A percentile compares a stretch with the other conserved stretches of the same genome.
Conservation (phyloP, 2,888 invertebrate genomes). For the Pseudoips prasinana region DNA sequence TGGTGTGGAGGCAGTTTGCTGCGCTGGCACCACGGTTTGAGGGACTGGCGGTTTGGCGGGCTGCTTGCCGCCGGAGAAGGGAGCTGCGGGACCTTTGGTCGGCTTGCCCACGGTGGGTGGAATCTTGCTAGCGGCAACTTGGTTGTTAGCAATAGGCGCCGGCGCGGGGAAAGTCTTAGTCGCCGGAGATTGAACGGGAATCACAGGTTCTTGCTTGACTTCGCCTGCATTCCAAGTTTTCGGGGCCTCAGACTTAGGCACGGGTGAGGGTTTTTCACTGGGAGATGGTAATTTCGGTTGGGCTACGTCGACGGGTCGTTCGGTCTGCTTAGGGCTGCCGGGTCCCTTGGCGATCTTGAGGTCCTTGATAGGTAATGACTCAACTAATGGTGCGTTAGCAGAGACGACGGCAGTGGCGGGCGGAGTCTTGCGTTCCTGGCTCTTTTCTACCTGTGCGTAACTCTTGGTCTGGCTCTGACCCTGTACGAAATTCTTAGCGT, state of each 20-base stretch:
- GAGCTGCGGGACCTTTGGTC: constrained; percentile 68
- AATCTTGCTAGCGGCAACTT: constrained; percentile 48
- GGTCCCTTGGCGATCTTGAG: constrained; percentile 66
- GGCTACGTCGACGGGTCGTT: constrained; percentile 41
- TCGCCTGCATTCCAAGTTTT: constrained; percentile 64
- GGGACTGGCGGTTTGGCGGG: constrained; percentile 69
- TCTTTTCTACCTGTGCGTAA: constrained; percentile 51
- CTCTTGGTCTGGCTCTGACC: constrained; percentile 56
- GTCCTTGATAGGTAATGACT: constrained; percentile 69
- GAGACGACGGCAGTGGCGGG: constrained; percentile 44
- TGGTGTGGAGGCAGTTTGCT: constrained; percentile 67
- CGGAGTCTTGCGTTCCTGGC: constrained; percentile 49
- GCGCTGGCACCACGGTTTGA: constrained; percentile 67
- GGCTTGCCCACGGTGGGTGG: constrained; percentile 55
- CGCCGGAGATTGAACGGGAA: constrained; percentile 31
- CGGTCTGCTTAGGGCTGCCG: constrained; percentile 62
- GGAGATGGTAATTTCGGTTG: constrained; percentile 44
- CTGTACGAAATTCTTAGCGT: constrained; percentile 76
- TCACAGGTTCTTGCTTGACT: constrained; percentile 34
- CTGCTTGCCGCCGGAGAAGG: constrained; percentile 70
- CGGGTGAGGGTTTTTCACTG: constrained; percentile 50
- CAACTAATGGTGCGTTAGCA: constrained; percentile 43
- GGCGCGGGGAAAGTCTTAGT: constrained; percentile 56
- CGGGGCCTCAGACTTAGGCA: constrained; percentile 51
- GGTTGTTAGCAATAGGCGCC: constrained; percentile 40